Percentiles rank a stretch among this genome's conserved stretches.
phyloP scores from a whole-genome alignment of 2,797 vertebrate species.

The Huso huso region DNA sequence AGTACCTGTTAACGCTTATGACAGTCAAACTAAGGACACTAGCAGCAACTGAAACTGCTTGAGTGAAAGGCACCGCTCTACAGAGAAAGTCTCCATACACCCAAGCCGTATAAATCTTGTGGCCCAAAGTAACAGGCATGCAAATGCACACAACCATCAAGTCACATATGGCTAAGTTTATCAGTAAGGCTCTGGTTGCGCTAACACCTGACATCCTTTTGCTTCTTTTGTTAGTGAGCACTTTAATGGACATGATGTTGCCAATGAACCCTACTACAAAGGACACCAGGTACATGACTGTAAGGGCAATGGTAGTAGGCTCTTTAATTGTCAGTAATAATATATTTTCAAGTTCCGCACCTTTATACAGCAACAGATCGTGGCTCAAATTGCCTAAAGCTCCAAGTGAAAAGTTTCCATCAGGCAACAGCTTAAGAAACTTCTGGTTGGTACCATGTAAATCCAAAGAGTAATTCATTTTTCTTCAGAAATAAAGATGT shows the following conservation, averaged over 20 bases:
- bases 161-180: slow-evolving; percentile 83
- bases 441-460: not conserved
- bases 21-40: slow-evolving; percentile 80
- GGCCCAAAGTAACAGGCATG: slow-evolving; percentile 83
- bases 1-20: slow-evolving; percentile 83
- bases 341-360: slow-evolving; percentile 64
- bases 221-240: slow-evolving; percentile 65
- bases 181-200: slow-evolving; percentile 74
- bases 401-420: slow-evolving; percentile 32
- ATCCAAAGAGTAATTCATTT: slow-evolving; percentile 38
- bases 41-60: slow-evolving; percentile 78
- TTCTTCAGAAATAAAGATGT: slow-evolving; percentile 10
- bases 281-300: slow-evolving; percentile 66
- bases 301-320: slow-evolving; percentile 68
- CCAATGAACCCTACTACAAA: slow-evolving; percentile 74
- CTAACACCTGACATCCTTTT: slow-evolving; percentile 61
- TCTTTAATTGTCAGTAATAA: slow-evolving; percentile 73
- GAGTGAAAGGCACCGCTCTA: slow-evolving; percentile 77
- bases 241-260: slow-evolving; percentile 78
- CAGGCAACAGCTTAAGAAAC: slow-evolving; percentile 19
- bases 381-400: slow-evolving; percentile 37
- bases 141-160: slow-evolving; percentile 85
- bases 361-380: slow-evolving; percentile 36
- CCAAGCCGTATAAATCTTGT: slow-evolving; percentile 81
- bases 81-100: slow-evolving; percentile 84